Base-by-base conservation (phyloP, 2,888 invertebrate species). In the Cosmia trapezina region DNA sequence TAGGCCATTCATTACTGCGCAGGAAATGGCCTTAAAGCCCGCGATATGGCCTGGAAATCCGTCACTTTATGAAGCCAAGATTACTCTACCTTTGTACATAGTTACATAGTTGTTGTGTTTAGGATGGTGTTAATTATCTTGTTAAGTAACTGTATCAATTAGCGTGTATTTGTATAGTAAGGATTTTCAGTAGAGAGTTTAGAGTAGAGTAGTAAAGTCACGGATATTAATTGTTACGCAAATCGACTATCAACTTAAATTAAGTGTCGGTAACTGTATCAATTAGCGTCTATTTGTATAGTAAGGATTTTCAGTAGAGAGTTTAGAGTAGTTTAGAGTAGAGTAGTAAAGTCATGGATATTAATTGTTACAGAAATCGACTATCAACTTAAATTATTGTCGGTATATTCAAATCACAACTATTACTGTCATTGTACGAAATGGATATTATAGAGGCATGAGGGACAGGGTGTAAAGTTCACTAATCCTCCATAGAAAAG, bases 1-100 rank as follows among this genome's bases (percentile, higher is more conserved):
- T 43, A 28, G 57, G 19, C 65, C 75, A 73, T 83, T 73, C 57
- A 70, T 83, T 64, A 74, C n/a, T 6, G 12, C 4, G 61, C 62
- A 64, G 76, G 73, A 71, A 77, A 83, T 66, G 70, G 61, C 45
- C 22, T 14, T 49, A 47, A 7, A 51, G 47, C 37, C 19, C 8
- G 28, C 17, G 56, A 59, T 65, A 65, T 49, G 62, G 61, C 62
- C 28, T 66, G 56, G 59, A 63, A 51, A 69, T 68, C 51, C 68
- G 60, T 70, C 69, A 59, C 60, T 73, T 57, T 69, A 59, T 22
- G n/a, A 12, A 67, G 66, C 28, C 8, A 49, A 70, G 67, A 76
- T 76, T 62, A 22, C 47, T 68, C 47, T n/a, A 49, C 68, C 64
- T 65, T 14, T 59, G 14, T 53, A 47, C 9, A 8, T 45, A 4